Percentiles rank a stretch among this genome's conserved stretches.
Conservation (phyloP, 2,888 invertebrate species). For the Sthenelais limicola region DNA sequence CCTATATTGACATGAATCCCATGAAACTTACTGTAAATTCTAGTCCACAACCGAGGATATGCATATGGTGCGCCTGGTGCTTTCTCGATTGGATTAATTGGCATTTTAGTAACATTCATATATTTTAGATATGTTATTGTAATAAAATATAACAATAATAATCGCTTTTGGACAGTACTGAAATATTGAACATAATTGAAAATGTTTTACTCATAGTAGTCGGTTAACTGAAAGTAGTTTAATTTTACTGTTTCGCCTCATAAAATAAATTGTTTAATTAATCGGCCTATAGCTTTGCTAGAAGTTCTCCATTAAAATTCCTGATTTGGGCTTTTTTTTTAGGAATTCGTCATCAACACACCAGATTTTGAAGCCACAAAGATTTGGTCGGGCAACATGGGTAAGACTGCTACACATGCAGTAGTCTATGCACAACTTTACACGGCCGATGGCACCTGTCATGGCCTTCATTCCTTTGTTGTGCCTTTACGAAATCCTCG, state of each 20-base stretch:
- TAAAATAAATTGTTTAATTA: neutral
- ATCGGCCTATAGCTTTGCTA: neutral
- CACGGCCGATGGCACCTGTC: conserved; percentile 82
- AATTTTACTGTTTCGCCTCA: neutral
- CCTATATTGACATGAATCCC: no score
- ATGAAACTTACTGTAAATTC: no score
- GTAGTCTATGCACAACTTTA: conserved; percentile 90
- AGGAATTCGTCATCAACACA: conserved; percentile 82
- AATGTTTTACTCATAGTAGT: no score
- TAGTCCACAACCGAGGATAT: no score
- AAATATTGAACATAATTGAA: no score
- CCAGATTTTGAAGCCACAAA: conserved; percentile 85
- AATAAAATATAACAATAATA: no score
- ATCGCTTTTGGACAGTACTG: no score
- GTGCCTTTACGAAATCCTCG: conserved; percentile 79
- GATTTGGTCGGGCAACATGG: conserved; percentile 88
- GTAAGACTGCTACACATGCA: conserved; percentile 84
- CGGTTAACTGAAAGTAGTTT: no score
- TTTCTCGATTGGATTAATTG: no score
- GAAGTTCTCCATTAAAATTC: neutral
- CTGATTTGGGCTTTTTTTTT: conserved; percentile 34
- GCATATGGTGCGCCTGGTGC: no score
- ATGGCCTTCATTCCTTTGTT: conserved; percentile 91
- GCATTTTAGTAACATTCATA: no score
- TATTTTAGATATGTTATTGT: no score